Evolutionary conservation across 92 coral and sea anemone genomes (phyloP), one percentile per base, ranked within the genome.

Genomic region (Palythoa grandis): DNA sequence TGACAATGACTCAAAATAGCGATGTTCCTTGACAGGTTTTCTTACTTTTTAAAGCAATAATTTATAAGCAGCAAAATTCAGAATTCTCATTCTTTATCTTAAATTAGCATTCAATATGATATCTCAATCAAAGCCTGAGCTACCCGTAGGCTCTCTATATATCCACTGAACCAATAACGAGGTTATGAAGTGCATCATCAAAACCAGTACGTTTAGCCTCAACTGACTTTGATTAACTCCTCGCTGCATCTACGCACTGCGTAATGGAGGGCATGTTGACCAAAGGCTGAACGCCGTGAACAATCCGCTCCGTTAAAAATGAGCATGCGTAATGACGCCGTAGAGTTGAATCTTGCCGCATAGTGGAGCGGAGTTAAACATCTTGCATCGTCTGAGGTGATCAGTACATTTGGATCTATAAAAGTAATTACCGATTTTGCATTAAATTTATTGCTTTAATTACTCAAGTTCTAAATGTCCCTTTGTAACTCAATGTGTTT

Each of bases 181-280:
- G 35, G 35, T 29, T 29, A 29, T 29, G 35, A 29, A 29, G 1
- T 29, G 1, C 35, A 1, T 29, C 35, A 29, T 29, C 35, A 67
- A 19, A 67, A 10, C 19, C n/a, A 70, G 12, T 6, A 70, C 19
- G 47, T 25, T 70, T 25, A n/a, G 6, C 1, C 65, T 65, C 35
- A 13, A 53, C 85, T 19, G 23, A 93, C 97, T 95, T 94, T 66
- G 20, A 87, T 89, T 9, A 92, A 65, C 7, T 69, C 74, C 74
- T 83, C 74, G 74, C 72, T 89, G 52, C 95, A 91, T 71, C 97
- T 82, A 66, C 92, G 84, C 8, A 92, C 95, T 19, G 95, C 97
- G 63, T 94, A 94, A 58, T 94, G 97, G 39, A 94, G 73, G 29
- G 96, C 94, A 14, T 93, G 94, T 11, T 93, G 96, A 35, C 97